Evolutionary conservation across 2,797 vertebrate genomes (phyloP).

Genomic region (Scyliorhinus canicula): DNA sequence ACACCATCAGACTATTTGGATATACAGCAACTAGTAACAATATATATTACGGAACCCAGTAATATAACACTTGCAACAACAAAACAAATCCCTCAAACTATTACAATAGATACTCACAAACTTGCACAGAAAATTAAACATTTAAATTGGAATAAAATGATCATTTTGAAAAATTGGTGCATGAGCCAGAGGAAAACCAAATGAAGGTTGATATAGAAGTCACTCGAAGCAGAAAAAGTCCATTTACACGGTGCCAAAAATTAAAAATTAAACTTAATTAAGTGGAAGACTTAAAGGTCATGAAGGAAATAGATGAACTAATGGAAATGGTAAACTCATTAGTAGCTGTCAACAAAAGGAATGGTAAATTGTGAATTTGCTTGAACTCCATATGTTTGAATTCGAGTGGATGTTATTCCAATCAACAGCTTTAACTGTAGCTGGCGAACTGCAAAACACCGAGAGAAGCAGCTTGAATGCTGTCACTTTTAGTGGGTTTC

Average conservation of each 20-base stretch:
- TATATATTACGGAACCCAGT: no score
- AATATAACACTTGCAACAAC: no score
- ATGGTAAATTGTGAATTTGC: constrained; percentile 14
- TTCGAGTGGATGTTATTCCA: not conserved
- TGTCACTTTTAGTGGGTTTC: not conserved
- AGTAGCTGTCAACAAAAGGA: constrained; percentile 24
- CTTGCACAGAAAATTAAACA: not conserved
- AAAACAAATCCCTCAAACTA: not conserved
- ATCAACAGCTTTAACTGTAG: not conserved
- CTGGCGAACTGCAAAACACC: not conserved
- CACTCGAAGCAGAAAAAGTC: constrained; percentile 1
- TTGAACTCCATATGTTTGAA: not conserved
- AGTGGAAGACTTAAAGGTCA: constrained; percentile 25
- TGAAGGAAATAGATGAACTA: constrained; percentile 18
- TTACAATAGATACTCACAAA: not conserved
- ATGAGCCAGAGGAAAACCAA: not conserved
- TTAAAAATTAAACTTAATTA: constrained; percentile 13
- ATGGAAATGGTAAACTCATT: constrained; percentile 22
- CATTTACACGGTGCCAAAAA: not conserved
- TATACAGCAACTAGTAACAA: no score
- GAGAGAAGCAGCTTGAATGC: not conserved
- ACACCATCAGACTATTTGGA: no score
- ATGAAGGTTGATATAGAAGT: not conserved
- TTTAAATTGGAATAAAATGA: constrained; percentile 13
- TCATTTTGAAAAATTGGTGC: no score